These are phyloP conservation scores for Labeo calbasu DNA, from an alignment of 2,797 vertebrate genomes.

Conservation along the genomic window DNA sequence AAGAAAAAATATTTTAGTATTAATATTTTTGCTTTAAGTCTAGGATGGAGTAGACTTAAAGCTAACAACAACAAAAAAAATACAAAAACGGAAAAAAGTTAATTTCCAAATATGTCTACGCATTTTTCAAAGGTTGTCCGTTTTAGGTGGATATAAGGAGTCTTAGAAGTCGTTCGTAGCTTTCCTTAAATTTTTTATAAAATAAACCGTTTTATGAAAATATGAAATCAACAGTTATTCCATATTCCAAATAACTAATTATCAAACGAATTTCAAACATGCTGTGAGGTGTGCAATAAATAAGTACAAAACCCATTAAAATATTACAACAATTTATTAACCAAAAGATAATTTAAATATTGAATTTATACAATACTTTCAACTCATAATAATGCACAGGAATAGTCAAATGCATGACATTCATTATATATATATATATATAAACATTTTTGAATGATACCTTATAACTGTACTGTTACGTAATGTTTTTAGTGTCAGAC, in stretches of 20 bases:
- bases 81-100: not conserved
- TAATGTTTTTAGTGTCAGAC: not conserved
- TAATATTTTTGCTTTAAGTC: not conserved
- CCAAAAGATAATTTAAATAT: not conserved
- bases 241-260: slow-evolving; percentile 5
- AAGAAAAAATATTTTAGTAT: too few species aligned
- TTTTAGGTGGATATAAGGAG: not conserved
- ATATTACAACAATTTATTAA: slow-evolving; percentile 3
- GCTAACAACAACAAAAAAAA: not conserved
- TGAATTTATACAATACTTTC: not conserved
- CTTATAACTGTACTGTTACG: not conserved
- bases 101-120: not conserved
- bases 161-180: not conserved
- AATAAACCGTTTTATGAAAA: not conserved
- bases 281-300: not conserved
- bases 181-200: slow-evolving; percentile 1
- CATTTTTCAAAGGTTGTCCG: slow-evolving; percentile 62
- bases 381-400: not conserved
- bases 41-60: too few species aligned
- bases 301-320: not conserved
- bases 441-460: not conserved
- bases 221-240: not conserved
- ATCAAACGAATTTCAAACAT: not conserved
- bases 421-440: not conserved
- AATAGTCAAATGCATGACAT: not conserved